Percentiles rank a stretch among this genome's conserved stretches.
Conservation (phyloP, 2,888 invertebrate species). For the Cephus spinipes region DNA sequence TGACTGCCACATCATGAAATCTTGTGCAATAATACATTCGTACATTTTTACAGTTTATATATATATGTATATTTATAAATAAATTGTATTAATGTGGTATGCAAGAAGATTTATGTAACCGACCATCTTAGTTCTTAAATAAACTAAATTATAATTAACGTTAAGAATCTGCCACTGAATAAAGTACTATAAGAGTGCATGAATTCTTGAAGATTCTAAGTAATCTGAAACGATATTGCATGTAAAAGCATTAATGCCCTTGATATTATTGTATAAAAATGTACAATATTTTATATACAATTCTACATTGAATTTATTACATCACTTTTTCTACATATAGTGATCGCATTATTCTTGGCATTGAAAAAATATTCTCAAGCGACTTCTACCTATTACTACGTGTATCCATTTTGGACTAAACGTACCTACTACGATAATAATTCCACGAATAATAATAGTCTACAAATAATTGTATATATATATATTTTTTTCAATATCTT, state of each 20-base stretch:
- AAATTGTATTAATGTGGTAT: background rate
- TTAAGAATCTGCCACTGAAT: background rate
- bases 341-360: conserved; percentile 39
- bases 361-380: conserved; percentile 47
- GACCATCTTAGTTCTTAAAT: background rate
- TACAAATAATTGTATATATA: conserved; percentile 15
- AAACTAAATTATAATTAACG: background rate
- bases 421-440: background rate
- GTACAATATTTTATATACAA: conserved; percentile 19
- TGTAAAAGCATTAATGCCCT: background rate
- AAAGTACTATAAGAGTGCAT: background rate
- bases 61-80: background rate
- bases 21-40: background rate
- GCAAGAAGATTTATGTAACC: background rate
- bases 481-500: conserved; percentile 13
- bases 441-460: conserved; percentile 13
- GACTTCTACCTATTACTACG: conserved; percentile 22
- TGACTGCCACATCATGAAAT: too few species aligned
- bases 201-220: background rate
- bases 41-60: background rate
- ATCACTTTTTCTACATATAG: conserved; percentile 32
- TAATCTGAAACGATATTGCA: background rate
- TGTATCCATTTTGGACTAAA: background rate
- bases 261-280: conserved; percentile 4
- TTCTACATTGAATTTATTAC: conserved; percentile 44